Evolutionary conservation across 2,888 invertebrate genomes (phyloP), one percentile per base, ranked within the genome.

Genomic region (Odontothrips loti): DNA sequence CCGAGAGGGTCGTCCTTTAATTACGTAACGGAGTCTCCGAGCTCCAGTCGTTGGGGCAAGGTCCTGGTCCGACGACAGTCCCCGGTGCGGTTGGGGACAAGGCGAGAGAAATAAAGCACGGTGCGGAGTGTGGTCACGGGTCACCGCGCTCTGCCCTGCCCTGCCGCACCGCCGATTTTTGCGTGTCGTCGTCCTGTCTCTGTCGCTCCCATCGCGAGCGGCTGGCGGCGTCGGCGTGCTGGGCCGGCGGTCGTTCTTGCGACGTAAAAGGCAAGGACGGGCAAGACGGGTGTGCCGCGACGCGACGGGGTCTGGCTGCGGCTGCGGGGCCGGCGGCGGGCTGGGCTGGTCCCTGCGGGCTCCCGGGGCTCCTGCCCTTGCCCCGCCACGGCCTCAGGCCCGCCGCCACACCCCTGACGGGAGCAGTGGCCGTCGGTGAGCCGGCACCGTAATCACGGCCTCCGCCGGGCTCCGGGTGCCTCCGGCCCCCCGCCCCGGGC

Each of bases 191-290:
- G 58, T n/a, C 58, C 17, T 58, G 58, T 17, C 0, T 58, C 51
- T 51, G 51, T 58, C 34, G 6, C 34, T 43, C 34, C 34, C 34
- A 43, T 43, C n/a, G 34, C 34, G 3, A 6, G 34, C 34, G 34
- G 34, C 34, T 43, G 34, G 34, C 34, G 34, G 34, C 34, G 34
- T 43, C 34, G 34, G 34, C 34, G 34, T 43, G 34, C 34, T 43
- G 34, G 34, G 34, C 34, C 34, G 68, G 23, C 23, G 68, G 68
- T 12, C 23, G 27, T 75, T 75, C n/a, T 12, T 75, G 27, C 68
- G 68, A 75, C 68, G 68, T 75, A 75, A 12, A 75, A 23, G 68
- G 68, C 68, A 75, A 75, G 68, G 68, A 75, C 68, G 68, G 68
- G n/a, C 68, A 75, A 12, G 68, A 75, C 68, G 68, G 27, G 68